These are phyloP conservation scores for Herminia tarsipennalis DNA, from an alignment of 2,888 invertebrate genomes.

Conservation along the genomic window DNA sequence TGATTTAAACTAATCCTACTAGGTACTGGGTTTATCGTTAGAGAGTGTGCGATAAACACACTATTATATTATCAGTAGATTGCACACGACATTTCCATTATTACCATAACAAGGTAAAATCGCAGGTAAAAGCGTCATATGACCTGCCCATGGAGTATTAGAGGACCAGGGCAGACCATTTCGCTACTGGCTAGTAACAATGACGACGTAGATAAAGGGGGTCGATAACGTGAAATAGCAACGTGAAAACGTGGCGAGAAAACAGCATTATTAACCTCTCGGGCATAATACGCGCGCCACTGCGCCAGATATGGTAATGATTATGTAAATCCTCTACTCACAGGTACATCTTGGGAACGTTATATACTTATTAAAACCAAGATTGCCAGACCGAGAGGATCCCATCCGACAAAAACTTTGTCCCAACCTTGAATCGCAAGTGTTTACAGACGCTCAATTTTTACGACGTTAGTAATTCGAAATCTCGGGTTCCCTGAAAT, in stretches of 20 bases:
- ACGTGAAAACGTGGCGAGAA: conserved; percentile 85
- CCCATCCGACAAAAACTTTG: conserved; percentile 75
- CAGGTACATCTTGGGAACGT: conserved; percentile 83
- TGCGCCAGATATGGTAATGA: conserved; percentile 86
- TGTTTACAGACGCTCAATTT: conserved; percentile 77
- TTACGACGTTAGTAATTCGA: conserved; percentile 77
- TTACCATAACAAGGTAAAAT: conserved; percentile 32
- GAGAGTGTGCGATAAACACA: conserved; percentile 30
- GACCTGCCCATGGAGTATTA: conserved; percentile 44
- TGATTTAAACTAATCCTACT: conserved; percentile 35
- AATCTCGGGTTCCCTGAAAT: conserved; percentile 79
- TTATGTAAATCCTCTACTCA: conserved; percentile 84
- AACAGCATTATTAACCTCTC: conserved; percentile 86
- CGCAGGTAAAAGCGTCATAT: conserved; percentile 24
- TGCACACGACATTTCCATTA: conserved; percentile 23
- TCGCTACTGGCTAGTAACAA: conserved; percentile 80
- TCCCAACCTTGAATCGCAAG: conserved; percentile 60
- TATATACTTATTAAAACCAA: conserved; percentile 85
- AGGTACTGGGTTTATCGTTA: conserved; percentile 21
- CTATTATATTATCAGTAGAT: conserved; percentile 18
- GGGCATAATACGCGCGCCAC: conserved; percentile 85
- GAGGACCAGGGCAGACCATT: conserved; percentile 67
- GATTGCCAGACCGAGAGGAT: conserved; percentile 78
- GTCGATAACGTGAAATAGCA: conserved; percentile 84
- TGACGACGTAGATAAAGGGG: conserved; percentile 82